Evolutionary conservation across 1,140 invertebrate species (phyloP), one percentile per base, ranked within the genome.

Genomic region (Drosophila nikananu): DNA sequence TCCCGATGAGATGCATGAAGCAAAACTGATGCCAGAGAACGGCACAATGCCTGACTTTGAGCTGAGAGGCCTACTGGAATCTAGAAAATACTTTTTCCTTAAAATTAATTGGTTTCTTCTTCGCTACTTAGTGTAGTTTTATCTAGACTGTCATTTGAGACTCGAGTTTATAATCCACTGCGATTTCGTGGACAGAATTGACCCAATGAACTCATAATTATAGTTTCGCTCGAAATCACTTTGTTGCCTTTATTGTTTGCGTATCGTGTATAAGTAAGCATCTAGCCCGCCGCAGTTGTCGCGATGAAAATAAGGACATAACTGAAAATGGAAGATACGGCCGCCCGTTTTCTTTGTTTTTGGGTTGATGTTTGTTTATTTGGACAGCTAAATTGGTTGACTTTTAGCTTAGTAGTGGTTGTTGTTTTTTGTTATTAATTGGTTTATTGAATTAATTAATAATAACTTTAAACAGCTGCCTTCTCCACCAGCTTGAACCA

Each of bases 401-500:
- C 90, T 86, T 91, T 83, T 81, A 86, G 79, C 84, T 90, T 91
- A 83, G 72, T 79, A 89, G 76, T 82, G 72, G 67, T 74, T 83
- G 70, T 41, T 55, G 54, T 57, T 39, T 81, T 81, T 80, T 90
- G 80, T 91, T 77, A 91, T 91, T 91, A 87, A 91, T 89, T 89
- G 74, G 74, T 91, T 91, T 91, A 81, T 83, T 82, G 75, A 90
- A 81, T 83, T 87, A 90, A 81, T 90, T 81, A 90, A 90, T 89
- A 89, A 91, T 91, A 86, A 80, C 80, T 91, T 96, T 96, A 96
- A 86, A 95, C 86, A 81, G 95, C 94, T 63, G 94, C 93, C 92
- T 95, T 96, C 84, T 97, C 96, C 42, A 96, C 95, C 75, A 99
- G 94, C 94, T 98, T 98, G 94, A 98, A 99, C 98, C 98, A 99